Evolutionary conservation across 2,888 invertebrate genomes (phyloP), one percentile per base, ranked within the genome.

Genomic region (Machimus rusticus): DNA sequence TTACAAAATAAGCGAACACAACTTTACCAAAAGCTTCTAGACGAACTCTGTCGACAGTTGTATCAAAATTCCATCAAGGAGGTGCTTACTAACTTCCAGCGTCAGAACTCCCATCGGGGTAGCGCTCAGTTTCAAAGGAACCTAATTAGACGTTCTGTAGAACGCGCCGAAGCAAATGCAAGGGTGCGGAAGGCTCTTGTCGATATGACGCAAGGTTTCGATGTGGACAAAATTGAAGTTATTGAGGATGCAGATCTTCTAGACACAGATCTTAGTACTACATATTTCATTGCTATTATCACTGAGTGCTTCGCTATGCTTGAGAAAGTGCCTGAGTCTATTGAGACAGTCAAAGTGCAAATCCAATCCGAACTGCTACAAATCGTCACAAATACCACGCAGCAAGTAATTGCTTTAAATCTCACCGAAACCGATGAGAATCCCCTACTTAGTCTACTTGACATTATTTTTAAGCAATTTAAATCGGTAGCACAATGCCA

Each of bases 301-400:
- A 95, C 98, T 0, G 97, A 98, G 91, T 98, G 98, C 88, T 94
- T 98, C 85, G 96, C 96, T 16, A 95, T 97, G 88, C 93, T 98
- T 88, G 96, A 96, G 85, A 97, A 97, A 92, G 94, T 98, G 90
- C 96, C 97, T 86, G 97, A 97, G 90, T 96, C 97, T 31, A 94
- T 98, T 55, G 97, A 98, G 94, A 95, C 95, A 91, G 94, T 98
- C 90, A 96, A 97, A 92, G 94, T 95, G 57, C 95, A 96, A 92
- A 97, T 98, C 93, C 97, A 97, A 92, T 95, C 95, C 19, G 97
- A 98, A 90, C 92, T 98, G 0, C 93, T 97, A 19, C 95, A 95
- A 89, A 96, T 98, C 74, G 96, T 98, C 85, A 95, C 96, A 37
- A 93, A 95, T 39, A 96, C 97, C 0, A 96, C 98, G 1, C 96